phyloP scores from a whole-genome alignment of 2,888 invertebrate species.

The Cryptosula pallasiana region DNA sequence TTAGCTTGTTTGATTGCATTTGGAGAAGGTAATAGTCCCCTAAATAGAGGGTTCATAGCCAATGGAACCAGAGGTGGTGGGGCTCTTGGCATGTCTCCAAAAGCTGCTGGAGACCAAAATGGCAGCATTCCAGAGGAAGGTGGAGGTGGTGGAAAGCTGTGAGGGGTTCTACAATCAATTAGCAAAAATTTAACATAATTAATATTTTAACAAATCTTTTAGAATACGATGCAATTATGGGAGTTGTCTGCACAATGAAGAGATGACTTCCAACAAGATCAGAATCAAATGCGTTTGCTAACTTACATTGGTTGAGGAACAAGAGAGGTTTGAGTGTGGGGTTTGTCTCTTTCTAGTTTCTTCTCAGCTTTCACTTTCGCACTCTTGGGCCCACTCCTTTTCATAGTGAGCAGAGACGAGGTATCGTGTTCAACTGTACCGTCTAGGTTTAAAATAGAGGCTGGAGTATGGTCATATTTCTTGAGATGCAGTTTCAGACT shows the following conservation, averaged over 20 bases:
- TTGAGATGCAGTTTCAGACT: slow-evolving; percentile 89
- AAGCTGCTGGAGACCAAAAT: slow-evolving; percentile 15
- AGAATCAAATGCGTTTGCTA: too few species aligned
- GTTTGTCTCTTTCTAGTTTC: neutral
- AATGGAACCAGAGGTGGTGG: neutral
- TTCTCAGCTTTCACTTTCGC: neutral
- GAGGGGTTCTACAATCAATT: neutral
- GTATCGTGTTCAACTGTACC: slow-evolving; percentile 32
- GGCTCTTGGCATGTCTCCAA: slow-evolving; percentile 23
- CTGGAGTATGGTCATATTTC: slow-evolving; percentile 85
- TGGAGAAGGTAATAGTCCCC: neutral
- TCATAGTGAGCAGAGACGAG: neutral
- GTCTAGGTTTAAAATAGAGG: slow-evolving; percentile 64
- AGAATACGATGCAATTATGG: too few species aligned
- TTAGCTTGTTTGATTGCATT: neutral
- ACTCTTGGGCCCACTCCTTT: neutral
- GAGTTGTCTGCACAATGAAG: too few species aligned
- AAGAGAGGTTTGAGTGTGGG: neutral
- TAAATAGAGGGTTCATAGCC: neutral
- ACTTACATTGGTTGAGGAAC: neutral
- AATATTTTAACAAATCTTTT: too few species aligned
- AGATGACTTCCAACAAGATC: too few species aligned
- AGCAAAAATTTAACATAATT: neutral
- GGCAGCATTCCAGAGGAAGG: neutral
- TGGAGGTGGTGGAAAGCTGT: neutral